Evolutionary conservation across 1,140 invertebrate species (phyloP).

Genomic region (Caerostris extrusa): DNA sequence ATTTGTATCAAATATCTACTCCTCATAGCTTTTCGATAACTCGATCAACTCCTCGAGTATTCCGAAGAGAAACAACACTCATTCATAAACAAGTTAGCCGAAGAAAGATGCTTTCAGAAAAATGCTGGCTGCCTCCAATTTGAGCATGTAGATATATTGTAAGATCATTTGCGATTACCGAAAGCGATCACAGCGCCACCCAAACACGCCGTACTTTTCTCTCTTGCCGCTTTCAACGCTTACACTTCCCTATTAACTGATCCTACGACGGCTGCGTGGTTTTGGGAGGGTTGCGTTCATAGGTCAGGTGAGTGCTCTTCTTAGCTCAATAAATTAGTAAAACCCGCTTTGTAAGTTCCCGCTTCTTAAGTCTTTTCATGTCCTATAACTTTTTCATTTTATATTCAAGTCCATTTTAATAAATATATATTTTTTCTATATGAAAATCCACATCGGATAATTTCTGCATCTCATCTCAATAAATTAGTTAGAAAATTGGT

Average conservation of each 20-base stretch:
- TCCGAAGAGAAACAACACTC: constrained; percentile 6
- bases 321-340: no score
- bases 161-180: constrained; percentile 6
- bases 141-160: constrained; percentile 8
- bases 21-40: background rate
- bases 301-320: background rate
- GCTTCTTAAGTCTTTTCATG: no score
- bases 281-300: constrained; percentile 14
- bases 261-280: background rate
- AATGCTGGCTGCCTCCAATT: background rate
- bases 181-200: constrained; percentile 21
- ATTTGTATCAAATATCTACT: constrained; percentile 21
- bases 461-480: no score
- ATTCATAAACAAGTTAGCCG: constrained; percentile 7
- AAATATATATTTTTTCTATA: no score
- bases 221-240: background rate
- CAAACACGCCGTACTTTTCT: constrained; percentile 9
- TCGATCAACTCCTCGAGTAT: background rate
- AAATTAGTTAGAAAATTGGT: no score
- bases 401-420: no score
- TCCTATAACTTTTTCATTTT: no score
- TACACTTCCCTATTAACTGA: constrained; percentile 25
- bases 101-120: constrained; percentile 23
- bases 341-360: no score
- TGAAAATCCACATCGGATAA: no score